Evolutionary conservation across 2,888 invertebrate species (phyloP), one percentile per base, ranked within the genome.

Genomic region (Andricus quercusramuli): DNA sequence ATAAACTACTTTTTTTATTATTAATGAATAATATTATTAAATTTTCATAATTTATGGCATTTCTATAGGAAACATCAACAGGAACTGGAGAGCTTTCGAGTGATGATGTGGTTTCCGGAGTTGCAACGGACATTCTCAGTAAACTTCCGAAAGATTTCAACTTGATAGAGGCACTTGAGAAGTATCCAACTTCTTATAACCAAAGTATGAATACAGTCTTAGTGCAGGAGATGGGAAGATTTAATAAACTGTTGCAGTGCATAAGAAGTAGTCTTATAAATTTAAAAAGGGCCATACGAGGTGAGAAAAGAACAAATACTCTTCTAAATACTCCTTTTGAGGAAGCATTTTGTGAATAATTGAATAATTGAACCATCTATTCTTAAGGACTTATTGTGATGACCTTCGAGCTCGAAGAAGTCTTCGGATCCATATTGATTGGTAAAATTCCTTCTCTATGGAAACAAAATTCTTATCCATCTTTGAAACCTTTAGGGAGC

Each of bases 181-280:
- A 96, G 93, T 96, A 96, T 94, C 96, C 98, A 79, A 96, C 97
- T 80, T 91, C 94, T 86, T 95, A 98, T 93, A 93, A 95, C 92
- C 97, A 98, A 94, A 98, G 98, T 87, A 97, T 98, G 97, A 98
- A 98, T 89, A 98, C 98, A 1, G 98, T 98, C 0, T 94, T 98
- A 78, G 96, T 98, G 5, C 97, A 97, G 92, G 97, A 97, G 93
- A 96, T 97, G 93, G 96, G 95, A 11, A 93, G 97, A 77, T 97
- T 96, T 88, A 97, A 97, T 83, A 94, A 95, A 77, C 94, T 98
- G 11, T 94, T 97, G n/a, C 91, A 89, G 9, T 95, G 96, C n/a
- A 96, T 98, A 68, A 94, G 96, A 79, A 93, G 92, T 37, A 98
- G 97, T 91, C 94, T 98, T 17, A 93, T 94, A 78, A 97, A 97